Evolutionary conservation across 2,113 vertebrate species (phyloP).

Genomic region (Semicossyphus pulcher): DNA sequence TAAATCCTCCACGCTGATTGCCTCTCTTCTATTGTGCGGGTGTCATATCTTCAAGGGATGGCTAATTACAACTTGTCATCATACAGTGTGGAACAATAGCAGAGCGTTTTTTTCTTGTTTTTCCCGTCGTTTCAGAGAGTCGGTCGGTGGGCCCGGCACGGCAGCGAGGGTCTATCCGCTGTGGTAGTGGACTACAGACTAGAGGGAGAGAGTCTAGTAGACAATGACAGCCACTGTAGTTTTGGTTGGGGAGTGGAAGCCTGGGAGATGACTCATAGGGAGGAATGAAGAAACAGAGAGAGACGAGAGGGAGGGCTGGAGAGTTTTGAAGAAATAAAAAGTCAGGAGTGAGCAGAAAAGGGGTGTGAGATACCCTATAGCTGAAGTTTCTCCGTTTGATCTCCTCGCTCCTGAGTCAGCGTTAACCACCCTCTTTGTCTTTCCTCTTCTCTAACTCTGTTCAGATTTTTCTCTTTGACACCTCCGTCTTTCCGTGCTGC

Average conservation of each 20-base stretch:
- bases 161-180: constrained; percentile 19
- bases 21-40: constrained; percentile 40
- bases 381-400: constrained; percentile 67
- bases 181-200: constrained; percentile 34
- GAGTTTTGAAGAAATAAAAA: constrained; percentile 60
- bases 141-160: constrained; percentile 19
- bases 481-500: constrained; percentile 2
- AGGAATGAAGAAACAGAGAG: constrained; percentile 68
- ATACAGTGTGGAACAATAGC: constrained; percentile 32
- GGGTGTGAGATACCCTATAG: constrained; percentile 60
- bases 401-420: constrained; percentile 65
- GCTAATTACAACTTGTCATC: constrained; percentile 71
- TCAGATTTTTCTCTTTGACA: constrained; percentile 42
- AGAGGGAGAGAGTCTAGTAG: constrained; percentile 47
- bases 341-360: constrained; percentile 57
- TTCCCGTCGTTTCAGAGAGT: constrained; percentile 1
- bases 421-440: constrained; percentile 26
- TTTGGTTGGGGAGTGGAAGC: constrained; percentile 70
- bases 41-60: constrained; percentile 59
- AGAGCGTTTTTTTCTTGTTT: neutral
- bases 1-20: constrained; percentile 33
- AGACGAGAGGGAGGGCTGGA: constrained; percentile 29
- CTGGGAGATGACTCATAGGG: constrained; percentile 77
- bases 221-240: constrained; percentile 83
- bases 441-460: constrained; percentile 2